Conservation (phyloP, 2,113 vertebrate species). For the Cyanoliseus patagonus region DNA sequence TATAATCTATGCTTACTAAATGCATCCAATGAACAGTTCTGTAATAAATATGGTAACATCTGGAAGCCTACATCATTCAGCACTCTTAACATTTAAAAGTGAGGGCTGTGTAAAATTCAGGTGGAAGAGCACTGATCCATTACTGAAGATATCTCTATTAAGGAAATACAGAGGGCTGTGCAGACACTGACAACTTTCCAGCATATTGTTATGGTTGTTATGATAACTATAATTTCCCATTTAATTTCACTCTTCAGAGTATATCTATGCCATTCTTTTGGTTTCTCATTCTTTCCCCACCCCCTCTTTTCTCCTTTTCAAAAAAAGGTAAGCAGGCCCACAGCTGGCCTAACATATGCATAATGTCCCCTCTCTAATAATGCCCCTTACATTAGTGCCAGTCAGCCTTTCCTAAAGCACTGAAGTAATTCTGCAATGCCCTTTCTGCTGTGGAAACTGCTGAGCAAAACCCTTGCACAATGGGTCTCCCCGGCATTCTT, state of each 20-base stretch:
- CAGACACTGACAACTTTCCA: not conserved
- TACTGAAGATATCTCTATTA: not conserved
- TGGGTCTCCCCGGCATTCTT: slow-evolving; percentile 74
- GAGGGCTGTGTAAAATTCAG: not conserved
- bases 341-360: not conserved
- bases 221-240: not conserved
- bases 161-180: not conserved
- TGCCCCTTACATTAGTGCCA: slow-evolving; percentile 38
- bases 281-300: not conserved
- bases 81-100: not conserved
- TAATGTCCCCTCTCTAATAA: slow-evolving; percentile 63
- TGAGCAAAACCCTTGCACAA: slow-evolving; percentile 72
- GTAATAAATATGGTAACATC: slow-evolving; percentile 22
- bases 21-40: accelerated
- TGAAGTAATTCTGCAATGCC: slow-evolving; percentile 68
- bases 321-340: not conserved
- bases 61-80: slow-evolving; percentile 7
- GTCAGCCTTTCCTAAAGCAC: slow-evolving; percentile 57
- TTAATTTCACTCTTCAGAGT: not conserved
- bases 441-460: slow-evolving; percentile 71
- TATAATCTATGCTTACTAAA: not conserved
- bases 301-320: not conserved
- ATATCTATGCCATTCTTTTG: not conserved
- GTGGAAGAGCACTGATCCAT: not conserved
- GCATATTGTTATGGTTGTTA: not conserved